Conservation (phyloP, 2,797 vertebrate genomes). For the Rhyacichthys aspro region DNA sequence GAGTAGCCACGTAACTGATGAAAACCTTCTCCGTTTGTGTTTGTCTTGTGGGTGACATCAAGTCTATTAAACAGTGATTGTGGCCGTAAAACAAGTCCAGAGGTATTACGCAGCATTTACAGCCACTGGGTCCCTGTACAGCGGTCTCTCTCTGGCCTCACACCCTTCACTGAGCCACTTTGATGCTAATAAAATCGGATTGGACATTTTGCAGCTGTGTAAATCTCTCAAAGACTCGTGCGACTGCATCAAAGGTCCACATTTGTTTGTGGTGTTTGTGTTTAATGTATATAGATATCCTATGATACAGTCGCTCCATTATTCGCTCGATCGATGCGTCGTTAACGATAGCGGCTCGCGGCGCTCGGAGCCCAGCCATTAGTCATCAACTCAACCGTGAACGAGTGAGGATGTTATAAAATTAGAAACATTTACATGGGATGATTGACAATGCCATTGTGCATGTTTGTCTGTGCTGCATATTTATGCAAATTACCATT, state of each 20-base stretch:
- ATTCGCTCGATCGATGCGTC: conserved; percentile 48
- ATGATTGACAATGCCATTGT: conserved; percentile 45
- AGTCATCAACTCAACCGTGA: conserved; percentile 42
- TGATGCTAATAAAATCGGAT: conserved; percentile 40
- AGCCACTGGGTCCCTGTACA: background rate
- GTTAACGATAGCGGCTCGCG: conserved; percentile 4
- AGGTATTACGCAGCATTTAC: conserved; percentile 9
- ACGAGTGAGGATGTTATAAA: conserved; percentile 40
- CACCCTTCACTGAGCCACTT: conserved; percentile 14
- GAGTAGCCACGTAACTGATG: conserved; percentile 13
- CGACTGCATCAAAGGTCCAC: conserved; percentile 15
- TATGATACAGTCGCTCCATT: conserved; percentile 19
- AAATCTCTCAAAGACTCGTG: conserved; percentile 37
- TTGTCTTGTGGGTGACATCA: conserved; percentile 33
- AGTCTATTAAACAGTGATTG: conserved; percentile 60
- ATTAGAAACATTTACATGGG: conserved; percentile 49
- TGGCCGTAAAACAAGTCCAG: conserved; percentile 50
- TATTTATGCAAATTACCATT: conserved; percentile 40
- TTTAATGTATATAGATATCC: conserved; percentile 36
- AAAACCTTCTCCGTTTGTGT: conserved; percentile 32
- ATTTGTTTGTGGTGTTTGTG: conserved; percentile 23
- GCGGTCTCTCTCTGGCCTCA: background rate
- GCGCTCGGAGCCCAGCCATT: conserved; percentile 23
- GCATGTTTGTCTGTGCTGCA: conserved; percentile 25
- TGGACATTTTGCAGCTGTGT: conserved; percentile 37